phyloP scores from a whole-genome alignment of 2,113 vertebrate species.

The Hucho hucho region DNA sequence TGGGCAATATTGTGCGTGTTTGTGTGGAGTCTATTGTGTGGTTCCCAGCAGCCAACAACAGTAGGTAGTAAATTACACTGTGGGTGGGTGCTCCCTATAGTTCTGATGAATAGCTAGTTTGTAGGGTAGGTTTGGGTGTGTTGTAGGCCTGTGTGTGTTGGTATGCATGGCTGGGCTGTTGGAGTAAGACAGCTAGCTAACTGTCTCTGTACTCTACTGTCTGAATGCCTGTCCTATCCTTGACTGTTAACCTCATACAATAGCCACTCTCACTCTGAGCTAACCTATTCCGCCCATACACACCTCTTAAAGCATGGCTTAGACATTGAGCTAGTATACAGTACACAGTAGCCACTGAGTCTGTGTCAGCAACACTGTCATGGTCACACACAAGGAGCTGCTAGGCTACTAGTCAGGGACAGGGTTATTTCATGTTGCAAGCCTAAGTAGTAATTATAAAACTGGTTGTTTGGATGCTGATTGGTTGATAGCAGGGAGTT shows the following conservation, averaged over 20 bases:
- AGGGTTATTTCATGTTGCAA: background rate
- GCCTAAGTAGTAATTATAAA: too few relatives aligned
- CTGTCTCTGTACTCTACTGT: background rate
- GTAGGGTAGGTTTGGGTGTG: too few relatives aligned
- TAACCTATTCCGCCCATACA: background rate
- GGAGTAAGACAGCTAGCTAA: background rate
- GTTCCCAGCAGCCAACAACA: background rate
- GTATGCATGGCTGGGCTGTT: background rate
- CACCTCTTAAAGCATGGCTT: background rate
- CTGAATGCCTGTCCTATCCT: background rate
- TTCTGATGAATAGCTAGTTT: background rate
- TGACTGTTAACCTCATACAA: constrained; percentile 2
- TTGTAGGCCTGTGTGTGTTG: background rate
- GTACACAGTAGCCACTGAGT: too few relatives aligned
- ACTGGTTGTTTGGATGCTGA: too few relatives aligned
- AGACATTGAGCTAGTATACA: background rate
- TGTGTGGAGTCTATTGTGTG: background rate
- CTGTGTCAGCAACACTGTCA: background rate
- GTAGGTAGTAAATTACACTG: background rate
- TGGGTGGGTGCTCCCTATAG: background rate
- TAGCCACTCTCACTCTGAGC: background rate
- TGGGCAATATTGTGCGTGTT: background rate
- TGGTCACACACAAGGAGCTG: background rate
- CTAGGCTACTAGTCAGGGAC: background rate
- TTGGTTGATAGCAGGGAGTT: too few relatives aligned